phyloP scores from a whole-genome alignment of 2,113 vertebrate species.

The Eurystomus gularis region DNA sequence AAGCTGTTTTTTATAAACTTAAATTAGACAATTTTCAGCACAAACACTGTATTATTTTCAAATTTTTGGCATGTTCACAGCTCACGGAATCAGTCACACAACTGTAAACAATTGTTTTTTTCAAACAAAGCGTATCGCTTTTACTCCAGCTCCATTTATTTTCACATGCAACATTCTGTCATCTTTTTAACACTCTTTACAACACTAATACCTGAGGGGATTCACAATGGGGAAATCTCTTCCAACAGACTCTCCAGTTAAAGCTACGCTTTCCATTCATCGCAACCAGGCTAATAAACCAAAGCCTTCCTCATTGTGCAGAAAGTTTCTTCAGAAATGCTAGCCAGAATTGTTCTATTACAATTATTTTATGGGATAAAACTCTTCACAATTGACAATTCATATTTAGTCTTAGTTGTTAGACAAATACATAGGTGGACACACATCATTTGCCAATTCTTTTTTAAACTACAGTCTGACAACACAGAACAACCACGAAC shows the following conservation, averaged over 20 bases:
- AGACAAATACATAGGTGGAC: not conserved
- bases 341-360: not conserved
- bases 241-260: not conserved
- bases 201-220: constrained; percentile 13
- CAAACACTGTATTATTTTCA: not conserved
- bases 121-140: not conserved
- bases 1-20: not conserved
- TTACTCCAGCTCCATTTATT: not conserved
- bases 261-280: not conserved
- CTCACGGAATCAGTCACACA: not conserved
- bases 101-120: not conserved
- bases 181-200: not conserved
- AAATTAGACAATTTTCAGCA: not conserved
- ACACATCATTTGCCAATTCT: not conserved
- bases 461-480: not conserved
- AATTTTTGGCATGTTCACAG: constrained; percentile 4
- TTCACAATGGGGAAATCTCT: not conserved
- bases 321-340: not conserved
- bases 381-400: not conserved
- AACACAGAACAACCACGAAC: not conserved
- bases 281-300: not conserved
- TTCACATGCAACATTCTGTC: not conserved
- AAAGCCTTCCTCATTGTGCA: not conserved
- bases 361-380: not conserved
- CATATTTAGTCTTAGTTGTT: not conserved